phyloP scores from a whole-genome alignment of 2,113 vertebrate species.

The Nipponia nippon region DNA sequence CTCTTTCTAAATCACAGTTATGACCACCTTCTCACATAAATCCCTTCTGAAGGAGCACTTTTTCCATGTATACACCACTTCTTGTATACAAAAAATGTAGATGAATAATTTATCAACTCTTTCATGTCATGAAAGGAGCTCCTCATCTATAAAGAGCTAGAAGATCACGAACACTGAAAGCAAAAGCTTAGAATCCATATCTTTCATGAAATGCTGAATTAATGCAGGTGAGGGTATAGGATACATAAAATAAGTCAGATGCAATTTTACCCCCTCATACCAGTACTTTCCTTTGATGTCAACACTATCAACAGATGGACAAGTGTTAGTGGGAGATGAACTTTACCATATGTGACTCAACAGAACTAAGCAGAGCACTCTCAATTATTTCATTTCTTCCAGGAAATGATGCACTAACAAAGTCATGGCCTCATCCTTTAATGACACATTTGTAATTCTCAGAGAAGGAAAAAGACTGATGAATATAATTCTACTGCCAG shows the following conservation, averaged over 20 bases:
- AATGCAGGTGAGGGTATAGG: not conserved
- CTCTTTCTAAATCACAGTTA: not conserved
- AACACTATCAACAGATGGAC: not conserved
- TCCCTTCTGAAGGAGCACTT: not conserved
- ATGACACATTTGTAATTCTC: slow-evolving; percentile 19
- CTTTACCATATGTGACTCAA: not conserved
- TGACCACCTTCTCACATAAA: not conserved
- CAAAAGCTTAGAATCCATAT: not conserved
- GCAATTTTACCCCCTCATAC: not conserved
- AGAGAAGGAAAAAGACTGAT: slow-evolving; percentile 2
- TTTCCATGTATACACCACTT: not conserved
- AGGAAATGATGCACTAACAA: slow-evolving; percentile 50
- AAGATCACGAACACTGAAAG: not conserved
- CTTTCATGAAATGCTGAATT: not conserved
- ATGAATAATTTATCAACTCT: slow-evolving; percentile 19
- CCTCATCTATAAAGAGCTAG: not conserved
- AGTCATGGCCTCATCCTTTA: slow-evolving; percentile 11
- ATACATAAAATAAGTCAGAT: not conserved
- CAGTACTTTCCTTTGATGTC: not conserved
- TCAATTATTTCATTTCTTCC: slow-evolving; percentile 49
- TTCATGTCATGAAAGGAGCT: not conserved
- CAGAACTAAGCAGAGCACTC: not conserved
- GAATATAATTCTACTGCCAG: not conserved
- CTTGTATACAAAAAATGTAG: not conserved
- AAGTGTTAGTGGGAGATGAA: not conserved